phyloP scores from a whole-genome alignment of 2,113 vertebrate genomes.

The Excalfactoria chinensis region DNA sequence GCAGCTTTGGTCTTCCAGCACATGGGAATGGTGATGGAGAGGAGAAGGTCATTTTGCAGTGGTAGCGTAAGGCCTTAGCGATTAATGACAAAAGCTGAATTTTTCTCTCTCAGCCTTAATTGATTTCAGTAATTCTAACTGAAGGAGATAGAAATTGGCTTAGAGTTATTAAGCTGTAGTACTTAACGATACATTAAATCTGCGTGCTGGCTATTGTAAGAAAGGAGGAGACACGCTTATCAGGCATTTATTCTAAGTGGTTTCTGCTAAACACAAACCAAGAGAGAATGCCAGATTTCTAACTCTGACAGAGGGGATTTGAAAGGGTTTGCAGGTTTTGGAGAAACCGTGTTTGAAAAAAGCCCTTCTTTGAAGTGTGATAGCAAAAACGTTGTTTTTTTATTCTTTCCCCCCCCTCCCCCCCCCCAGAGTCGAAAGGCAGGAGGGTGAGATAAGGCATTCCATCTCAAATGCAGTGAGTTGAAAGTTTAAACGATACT shows the following conservation, averaged over 20 bases:
- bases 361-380: conserved; percentile 20
- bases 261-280: not conserved
- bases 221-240: conserved; percentile 23
- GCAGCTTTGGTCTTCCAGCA: not conserved
- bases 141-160: conserved; percentile 25
- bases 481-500: not conserved
- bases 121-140: conserved; percentile 47
- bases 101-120: conserved; percentile 25
- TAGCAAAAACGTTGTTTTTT: not conserved
- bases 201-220: not conserved
- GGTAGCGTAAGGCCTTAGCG: not conserved
- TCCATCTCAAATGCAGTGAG: not conserved
- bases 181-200: conserved; percentile 20
- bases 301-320: not conserved
- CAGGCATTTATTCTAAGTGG: conserved; percentile 2
- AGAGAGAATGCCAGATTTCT: conserved; percentile 10
- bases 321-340: conserved; percentile 11
- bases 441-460: conserved; percentile 47
- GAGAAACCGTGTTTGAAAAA: not conserved
- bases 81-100: conserved; percentile 40
- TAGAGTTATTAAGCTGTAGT: conserved; percentile 11
- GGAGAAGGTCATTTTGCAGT: conserved; percentile 22
- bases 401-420: rapidly evolving
- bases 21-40: not conserved
- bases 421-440: not conserved